Conservation (phyloP, 2,113 vertebrate species). For the Psephotus haematonotus region DNA sequence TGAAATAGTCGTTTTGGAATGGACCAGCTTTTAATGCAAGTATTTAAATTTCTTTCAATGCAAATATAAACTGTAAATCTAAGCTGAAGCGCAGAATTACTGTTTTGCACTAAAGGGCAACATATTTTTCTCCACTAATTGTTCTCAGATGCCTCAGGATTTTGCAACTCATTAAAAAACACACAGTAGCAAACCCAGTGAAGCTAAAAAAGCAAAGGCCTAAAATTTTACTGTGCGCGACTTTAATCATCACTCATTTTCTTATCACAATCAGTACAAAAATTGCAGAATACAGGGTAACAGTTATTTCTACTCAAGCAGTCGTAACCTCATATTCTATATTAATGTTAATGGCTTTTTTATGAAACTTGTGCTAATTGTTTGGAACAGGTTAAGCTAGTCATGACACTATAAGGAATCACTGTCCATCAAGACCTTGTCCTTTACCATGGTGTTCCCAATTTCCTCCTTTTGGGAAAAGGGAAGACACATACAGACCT, state of each 20-base stretch:
- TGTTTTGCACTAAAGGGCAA: background rate
- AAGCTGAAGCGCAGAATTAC: background rate
- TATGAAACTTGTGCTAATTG: background rate
- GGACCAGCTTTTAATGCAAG: background rate
- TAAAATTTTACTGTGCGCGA: background rate
- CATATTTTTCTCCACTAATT: background rate
- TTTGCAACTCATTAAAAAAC: background rate
- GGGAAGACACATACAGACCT: background rate
- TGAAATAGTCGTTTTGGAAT: background rate
- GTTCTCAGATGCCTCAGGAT: background rate
- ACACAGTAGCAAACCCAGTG: background rate
- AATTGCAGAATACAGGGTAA: background rate
- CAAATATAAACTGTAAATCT: background rate
- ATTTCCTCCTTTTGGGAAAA: background rate
- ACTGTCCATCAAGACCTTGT: background rate
- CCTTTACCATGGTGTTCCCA: background rate
- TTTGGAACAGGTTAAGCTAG: background rate
- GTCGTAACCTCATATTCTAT: background rate
- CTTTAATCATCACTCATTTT: background rate
- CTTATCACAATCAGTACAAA: background rate
- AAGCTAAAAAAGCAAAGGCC: background rate
- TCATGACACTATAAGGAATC: background rate
- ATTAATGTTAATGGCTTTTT: background rate
- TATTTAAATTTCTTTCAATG: background rate
- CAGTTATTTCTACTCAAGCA: background rate